These are phyloP conservation scores for Parauchenoglanis punctatus DNA, from an alignment of 2,797 vertebrate genomes.

Conservation along the genomic window DNA sequence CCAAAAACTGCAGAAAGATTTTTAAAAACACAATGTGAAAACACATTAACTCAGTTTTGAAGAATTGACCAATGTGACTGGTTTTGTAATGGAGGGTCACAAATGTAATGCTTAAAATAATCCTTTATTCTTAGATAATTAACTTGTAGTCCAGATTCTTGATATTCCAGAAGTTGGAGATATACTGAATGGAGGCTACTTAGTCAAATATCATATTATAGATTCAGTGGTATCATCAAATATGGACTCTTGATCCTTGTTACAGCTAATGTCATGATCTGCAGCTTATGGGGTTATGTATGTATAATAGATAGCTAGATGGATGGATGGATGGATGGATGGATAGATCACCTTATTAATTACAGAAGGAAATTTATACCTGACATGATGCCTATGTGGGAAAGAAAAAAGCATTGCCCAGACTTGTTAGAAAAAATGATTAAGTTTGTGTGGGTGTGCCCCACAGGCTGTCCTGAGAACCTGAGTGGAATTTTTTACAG, in stretches of 20 bases:
- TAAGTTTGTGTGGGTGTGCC: neutral
- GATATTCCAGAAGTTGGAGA: too few species aligned
- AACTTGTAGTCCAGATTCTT: neutral
- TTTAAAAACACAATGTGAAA: too few species aligned
- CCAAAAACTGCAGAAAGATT: too few species aligned
- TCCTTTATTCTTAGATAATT: neutral
- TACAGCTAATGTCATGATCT: neutral
- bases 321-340: neutral
- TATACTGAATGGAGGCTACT: neutral
- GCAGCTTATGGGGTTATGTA: too few species aligned
- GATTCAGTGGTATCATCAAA: neutral
- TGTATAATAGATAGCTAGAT: neutral
- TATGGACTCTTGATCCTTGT: neutral
- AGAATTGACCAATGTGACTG: too few species aligned
- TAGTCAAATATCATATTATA: neutral
- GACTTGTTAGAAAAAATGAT: slow-evolving; percentile 17
- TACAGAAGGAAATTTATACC: neutral
- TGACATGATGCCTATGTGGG: neutral
- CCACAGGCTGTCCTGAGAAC: neutral
- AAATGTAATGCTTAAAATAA: neutral
- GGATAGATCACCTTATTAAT: neutral
- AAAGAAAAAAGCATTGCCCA: neutral
- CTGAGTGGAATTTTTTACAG: too few species aligned
- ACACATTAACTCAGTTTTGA: too few species aligned
- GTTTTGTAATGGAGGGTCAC: too few species aligned